Evolutionary conservation across 2,797 vertebrate species (phyloP).

Genomic region (Gastrophryne carolinensis): DNA sequence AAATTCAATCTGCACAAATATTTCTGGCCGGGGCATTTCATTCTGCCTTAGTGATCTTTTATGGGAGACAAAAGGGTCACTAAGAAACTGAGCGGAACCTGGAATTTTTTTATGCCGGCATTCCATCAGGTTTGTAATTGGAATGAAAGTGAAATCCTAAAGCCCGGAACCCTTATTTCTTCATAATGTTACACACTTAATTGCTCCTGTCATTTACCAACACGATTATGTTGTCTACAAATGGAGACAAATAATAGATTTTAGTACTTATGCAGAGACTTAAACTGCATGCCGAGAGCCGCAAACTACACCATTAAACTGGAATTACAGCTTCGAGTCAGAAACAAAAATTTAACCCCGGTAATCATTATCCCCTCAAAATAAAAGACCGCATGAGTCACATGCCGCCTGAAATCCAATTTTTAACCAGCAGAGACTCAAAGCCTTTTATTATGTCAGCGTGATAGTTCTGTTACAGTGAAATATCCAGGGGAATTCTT

Average conservation of each 20-base stretch:
- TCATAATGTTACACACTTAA: constrained; percentile 57
- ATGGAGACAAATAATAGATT: constrained; percentile 61
- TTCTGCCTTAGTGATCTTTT: constrained; percentile 30
- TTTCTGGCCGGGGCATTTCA: not conserved
- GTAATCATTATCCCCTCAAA: constrained; percentile 49
- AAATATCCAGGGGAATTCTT: constrained; percentile 22
- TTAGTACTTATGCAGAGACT: constrained; percentile 60
- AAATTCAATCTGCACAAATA: constrained; percentile 33
- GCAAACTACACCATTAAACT: constrained; percentile 58
- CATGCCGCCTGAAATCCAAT: constrained; percentile 51
- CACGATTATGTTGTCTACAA: constrained; percentile 59
- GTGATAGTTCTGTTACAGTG: constrained; percentile 42
- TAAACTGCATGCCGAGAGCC: constrained; percentile 58
- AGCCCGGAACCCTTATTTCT: constrained; percentile 56
- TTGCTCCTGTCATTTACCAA: constrained; percentile 60
- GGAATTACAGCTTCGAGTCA: constrained; percentile 57
- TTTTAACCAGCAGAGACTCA: constrained; percentile 51
- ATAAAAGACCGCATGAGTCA: constrained; percentile 51
- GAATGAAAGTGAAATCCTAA: constrained; percentile 56
- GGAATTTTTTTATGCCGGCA: constrained; percentile 45
- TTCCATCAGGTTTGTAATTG: constrained; percentile 54
- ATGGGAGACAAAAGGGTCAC: constrained; percentile 48
- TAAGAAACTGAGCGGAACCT: constrained; percentile 47
- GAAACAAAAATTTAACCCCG: constrained; percentile 55
- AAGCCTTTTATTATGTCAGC: constrained; percentile 51